Evolutionary conservation across 2,888 invertebrate species (phyloP), one percentile per base, ranked within the genome.

Genomic region (Philonicus albiceps): DNA sequence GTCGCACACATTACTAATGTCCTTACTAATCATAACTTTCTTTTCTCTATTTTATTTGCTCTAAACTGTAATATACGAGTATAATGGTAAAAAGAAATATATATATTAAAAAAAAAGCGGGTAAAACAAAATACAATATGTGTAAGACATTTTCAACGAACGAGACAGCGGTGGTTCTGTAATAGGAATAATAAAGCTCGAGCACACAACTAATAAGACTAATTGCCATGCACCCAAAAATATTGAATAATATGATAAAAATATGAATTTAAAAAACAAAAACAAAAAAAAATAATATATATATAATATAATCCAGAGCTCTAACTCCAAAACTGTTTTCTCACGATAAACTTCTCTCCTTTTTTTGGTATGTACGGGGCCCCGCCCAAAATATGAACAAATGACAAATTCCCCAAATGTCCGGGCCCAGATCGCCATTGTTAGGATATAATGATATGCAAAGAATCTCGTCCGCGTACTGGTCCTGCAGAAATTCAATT

Each of bases 11-110:
- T 91, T 90, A 91, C 91, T 91, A 91, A 92, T 91, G 90, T 90
- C 88, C 89, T 89, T 92, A 92, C 92, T 92, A 92, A 92, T 92
- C 92, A 92, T 91, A 90, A 91, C 90, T 91, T 91, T 91, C 90
- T 90, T 90, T 90, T 90, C 90, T 90, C 89, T 89, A 89, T 86
- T 90, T 89, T 90, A 88, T 90, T 90, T 90, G 90, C 90, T 89
- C 88, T 76, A 49, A 74, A 74, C 75, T 76, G 75, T 53, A 85
- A 75, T 76, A 85, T 74, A 85, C 64, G 64, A 64, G 64, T 64
- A 64, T 64, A 64, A 64, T 11, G 64, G 22, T 22, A 27, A 64
- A 53, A 53, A 53, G n/a, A 53, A n/a, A n/a, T n/a, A n/a, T n/a
- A n/a, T n/a, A n/a, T n/a, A 53, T 6, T 6, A 72, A 83, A 64